phyloP scores from a whole-genome alignment of 2,888 invertebrate species.

The Archips xylosteana region DNA sequence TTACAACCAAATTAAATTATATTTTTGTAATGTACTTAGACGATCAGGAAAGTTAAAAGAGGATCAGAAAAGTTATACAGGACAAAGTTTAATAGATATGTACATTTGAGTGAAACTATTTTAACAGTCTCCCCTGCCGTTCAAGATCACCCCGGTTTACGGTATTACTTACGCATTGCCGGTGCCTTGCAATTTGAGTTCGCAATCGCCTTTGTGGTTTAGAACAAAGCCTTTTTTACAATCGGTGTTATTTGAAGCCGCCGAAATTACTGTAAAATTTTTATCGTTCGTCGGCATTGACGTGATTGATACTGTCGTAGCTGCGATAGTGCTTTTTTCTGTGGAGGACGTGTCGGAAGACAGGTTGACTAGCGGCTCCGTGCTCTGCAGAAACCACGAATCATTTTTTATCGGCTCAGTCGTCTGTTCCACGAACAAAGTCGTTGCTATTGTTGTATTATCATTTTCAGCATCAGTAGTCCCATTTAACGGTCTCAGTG shows the following conservation, averaged over 20 bases:
- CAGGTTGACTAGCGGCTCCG: background rate
- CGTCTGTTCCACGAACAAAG: conserved; percentile 47
- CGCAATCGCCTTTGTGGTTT: conserved; percentile 74
- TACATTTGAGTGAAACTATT: background rate
- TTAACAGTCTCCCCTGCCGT: background rate
- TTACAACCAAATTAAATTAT: too few species aligned
- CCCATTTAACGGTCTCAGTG: conserved; percentile 71
- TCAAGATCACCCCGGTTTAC: background rate
- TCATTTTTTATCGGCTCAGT: conserved; percentile 49
- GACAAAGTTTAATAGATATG: background rate
- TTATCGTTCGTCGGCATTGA: conserved; percentile 42
- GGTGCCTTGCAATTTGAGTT: conserved; percentile 68
- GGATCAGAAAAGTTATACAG: too few species aligned
- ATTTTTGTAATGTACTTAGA: too few species aligned
- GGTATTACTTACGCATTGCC: conserved; percentile 74
- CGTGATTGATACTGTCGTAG: conserved; percentile 43
- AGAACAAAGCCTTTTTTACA: conserved; percentile 74
- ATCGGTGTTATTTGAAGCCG: conserved; percentile 49
- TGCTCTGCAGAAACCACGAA: conserved; percentile 27
- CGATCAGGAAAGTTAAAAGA: too few species aligned
- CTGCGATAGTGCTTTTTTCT: conserved; percentile 45
- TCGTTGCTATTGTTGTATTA: conserved; percentile 53
- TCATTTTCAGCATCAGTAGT: conserved; percentile 54
- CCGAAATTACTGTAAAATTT: conserved; percentile 44
- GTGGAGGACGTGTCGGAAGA: conserved; percentile 43